Evolutionary conservation across 92 coral and sea anemone species (phyloP).

Genomic region (Zoanthus gigantus): DNA sequence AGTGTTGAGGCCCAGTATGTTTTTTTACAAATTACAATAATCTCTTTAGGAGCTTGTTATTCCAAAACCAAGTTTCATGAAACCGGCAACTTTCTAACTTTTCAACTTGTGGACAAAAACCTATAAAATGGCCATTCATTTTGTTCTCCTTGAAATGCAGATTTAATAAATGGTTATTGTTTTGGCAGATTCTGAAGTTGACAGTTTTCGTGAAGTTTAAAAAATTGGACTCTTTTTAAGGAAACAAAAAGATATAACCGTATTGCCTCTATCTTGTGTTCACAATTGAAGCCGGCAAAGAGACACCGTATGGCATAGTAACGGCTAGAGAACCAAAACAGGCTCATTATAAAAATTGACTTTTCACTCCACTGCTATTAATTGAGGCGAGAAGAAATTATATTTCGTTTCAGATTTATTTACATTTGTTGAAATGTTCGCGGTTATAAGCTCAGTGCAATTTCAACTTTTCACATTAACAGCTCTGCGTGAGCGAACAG

Average conservation of each 20-base stretch:
- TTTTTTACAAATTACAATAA: constrained; percentile 2
- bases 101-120: too few relatives aligned
- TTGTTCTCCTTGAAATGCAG: too few relatives aligned
- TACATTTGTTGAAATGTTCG: constrained; percentile 39
- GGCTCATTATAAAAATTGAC: constrained; percentile 21
- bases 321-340: constrained; percentile 8
- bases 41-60: neutral
- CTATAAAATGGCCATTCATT: too few relatives aligned
- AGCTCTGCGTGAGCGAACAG: constrained; percentile 43
- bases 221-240: neutral
- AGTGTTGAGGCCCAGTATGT: constrained; percentile 4
- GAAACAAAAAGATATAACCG: neutral
- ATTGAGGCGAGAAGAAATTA: neutral
- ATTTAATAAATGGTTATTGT: too few relatives aligned
- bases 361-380: constrained; percentile 35
- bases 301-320: constrained; percentile 45
- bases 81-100: too few relatives aligned
- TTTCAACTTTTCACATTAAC: constrained; percentile 39
- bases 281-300: constrained; percentile 23
- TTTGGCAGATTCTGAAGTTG: too few relatives aligned
- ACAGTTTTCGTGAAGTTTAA: too few relatives aligned
- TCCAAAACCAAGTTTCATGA: too few relatives aligned
- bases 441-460: constrained; percentile 23
- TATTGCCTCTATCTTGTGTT: neutral
- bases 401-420: constrained; percentile 14